phyloP scores from a whole-genome alignment of 2,797 vertebrate species.

The Netta rufina region DNA sequence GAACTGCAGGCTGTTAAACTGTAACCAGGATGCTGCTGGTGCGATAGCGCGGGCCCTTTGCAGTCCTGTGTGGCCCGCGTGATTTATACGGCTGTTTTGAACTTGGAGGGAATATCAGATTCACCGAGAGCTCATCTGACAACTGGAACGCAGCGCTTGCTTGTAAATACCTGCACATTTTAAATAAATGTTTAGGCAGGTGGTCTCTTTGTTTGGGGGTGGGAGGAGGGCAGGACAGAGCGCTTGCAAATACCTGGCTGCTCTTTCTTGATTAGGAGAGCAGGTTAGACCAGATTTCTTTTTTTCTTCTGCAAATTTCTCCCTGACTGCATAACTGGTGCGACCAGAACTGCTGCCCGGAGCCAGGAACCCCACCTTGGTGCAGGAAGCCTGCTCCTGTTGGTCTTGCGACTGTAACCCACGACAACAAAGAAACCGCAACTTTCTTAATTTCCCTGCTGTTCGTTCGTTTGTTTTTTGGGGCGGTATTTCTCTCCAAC shows the following conservation, averaged over 20 bases:
- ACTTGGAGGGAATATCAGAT: conserved; percentile 29
- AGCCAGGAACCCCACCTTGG: conserved; percentile 29
- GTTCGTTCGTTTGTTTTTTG: not conserved
- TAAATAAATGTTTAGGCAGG: conserved; percentile 42
- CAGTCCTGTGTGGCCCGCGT: conserved; percentile 33
- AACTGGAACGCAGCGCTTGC: not conserved
- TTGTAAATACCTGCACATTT: conserved; percentile 64
- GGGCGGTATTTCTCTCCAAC: not conserved
- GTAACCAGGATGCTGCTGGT: not conserved
- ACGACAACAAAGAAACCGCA: not conserved
- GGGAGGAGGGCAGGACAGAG: conserved; percentile 22
- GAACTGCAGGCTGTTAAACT: not conserved
- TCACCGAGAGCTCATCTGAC: conserved; percentile 5
- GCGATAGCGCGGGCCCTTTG: not conserved
- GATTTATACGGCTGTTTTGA: conserved; percentile 35
- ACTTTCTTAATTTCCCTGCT: not conserved
- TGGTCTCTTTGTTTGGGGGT: conserved; percentile 46
- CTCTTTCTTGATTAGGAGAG: conserved; percentile 10
- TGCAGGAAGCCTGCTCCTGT: not conserved
- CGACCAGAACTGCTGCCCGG: conserved; percentile 39
- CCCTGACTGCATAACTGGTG: conserved; percentile 29
- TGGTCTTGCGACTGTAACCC: not conserved
- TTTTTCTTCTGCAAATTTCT: conserved; percentile 52
- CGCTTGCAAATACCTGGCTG: conserved; percentile 35
- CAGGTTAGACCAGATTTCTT: conserved; percentile 58